Base-by-base conservation (phyloP, 1,140 invertebrate species). In the Dendroctonus ponderosae region DNA sequence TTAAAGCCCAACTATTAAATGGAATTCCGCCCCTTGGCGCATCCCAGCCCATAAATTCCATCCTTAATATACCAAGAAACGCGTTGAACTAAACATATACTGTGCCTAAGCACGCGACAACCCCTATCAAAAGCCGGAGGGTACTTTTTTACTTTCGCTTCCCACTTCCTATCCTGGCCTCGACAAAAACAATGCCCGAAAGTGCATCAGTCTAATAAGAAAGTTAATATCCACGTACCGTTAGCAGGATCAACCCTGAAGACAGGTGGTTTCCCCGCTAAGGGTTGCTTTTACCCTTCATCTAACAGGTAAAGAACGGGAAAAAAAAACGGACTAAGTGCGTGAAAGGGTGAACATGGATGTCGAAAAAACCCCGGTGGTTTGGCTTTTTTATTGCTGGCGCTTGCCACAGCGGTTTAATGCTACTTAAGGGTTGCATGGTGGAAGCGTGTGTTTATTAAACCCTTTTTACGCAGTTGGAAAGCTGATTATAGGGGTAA, bases 201-300 rank as follows among this genome's bases (percentile, higher is more conserved):
- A 63, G 6, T 63, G 59, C 46, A 62, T 63, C 43, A 53, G 53
- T 63, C 38, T 56, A 63, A 54, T 46, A 63, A 63, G 61, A 63
- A 63, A 63, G 50, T 63, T 48, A 58, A 57, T 65, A 49, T 57
- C 40, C 42, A 38, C 38, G 54, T 65, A 65, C 62, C 62, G 62
- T 65, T 65, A 65, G 58, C 58, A 67, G 43, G 52, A 52, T 62
- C 61, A 64, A 56, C 61, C 61, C 61, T 61, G 56, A 70, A 68
- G 66, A 70, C 70, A 70, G 70, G 68, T 70, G 70, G 62, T 58
- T 38, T 53, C 50, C 52, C 51, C 65, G 54, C 69, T 71, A 70
- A 72, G 70, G 70, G 70, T 72, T 72, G 68, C 67, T 70, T 70
- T 51, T 26, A 26, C 26, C 26, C 26, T 26, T 26, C 26, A 26